phyloP scores from a whole-genome alignment of 2,888 invertebrate species.

The Phortica magna region DNA sequence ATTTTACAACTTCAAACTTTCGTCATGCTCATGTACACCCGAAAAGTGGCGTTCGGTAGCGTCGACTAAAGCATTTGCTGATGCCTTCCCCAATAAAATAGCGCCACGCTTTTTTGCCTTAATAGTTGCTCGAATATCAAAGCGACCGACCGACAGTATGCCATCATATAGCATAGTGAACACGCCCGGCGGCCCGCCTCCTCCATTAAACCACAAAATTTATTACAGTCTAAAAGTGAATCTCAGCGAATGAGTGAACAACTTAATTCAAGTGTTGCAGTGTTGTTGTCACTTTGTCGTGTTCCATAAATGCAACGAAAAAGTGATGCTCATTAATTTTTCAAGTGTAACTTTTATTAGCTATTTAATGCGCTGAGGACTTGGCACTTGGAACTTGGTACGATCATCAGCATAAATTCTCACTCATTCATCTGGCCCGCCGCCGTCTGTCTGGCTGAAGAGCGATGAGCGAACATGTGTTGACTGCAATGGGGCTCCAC shows the following conservation, averaged over 20 bases:
- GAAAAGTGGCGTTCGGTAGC: background rate
- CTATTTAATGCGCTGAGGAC: slow-evolving; percentile 70
- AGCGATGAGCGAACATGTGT: slow-evolving; percentile 38
- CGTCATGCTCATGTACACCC: background rate
- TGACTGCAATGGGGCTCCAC: slow-evolving; percentile 51
- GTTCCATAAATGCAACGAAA: slow-evolving; percentile 69
- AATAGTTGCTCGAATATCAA: slow-evolving; percentile 71
- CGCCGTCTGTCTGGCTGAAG: slow-evolving; percentile 16
- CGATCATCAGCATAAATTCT: slow-evolving; percentile 57
- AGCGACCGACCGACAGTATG: slow-evolving; percentile 51
- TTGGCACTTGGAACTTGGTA: slow-evolving; percentile 55
- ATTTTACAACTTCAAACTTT: slow-evolving; percentile 24
- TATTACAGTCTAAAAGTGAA: slow-evolving; percentile 72
- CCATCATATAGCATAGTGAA: slow-evolving; percentile 18
- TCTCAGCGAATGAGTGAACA: slow-evolving; percentile 54
- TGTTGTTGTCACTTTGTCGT: slow-evolving; percentile 74
- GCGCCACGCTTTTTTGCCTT: slow-evolving; percentile 53
- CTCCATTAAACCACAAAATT: slow-evolving; percentile 77
- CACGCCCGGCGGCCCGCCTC: slow-evolving; percentile 62
- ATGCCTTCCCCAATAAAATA: slow-evolving; percentile 25
- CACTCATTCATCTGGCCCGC: background rate
- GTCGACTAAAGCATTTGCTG: background rate
- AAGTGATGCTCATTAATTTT: slow-evolving; percentile 76
- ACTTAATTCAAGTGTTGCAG: slow-evolving; percentile 73
- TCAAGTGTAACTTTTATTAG: slow-evolving; percentile 76